Evolutionary conservation across 2,113 vertebrate species (phyloP), one percentile per base, ranked within the genome.

Genomic region (Monarcha castaneiventris): DNA sequence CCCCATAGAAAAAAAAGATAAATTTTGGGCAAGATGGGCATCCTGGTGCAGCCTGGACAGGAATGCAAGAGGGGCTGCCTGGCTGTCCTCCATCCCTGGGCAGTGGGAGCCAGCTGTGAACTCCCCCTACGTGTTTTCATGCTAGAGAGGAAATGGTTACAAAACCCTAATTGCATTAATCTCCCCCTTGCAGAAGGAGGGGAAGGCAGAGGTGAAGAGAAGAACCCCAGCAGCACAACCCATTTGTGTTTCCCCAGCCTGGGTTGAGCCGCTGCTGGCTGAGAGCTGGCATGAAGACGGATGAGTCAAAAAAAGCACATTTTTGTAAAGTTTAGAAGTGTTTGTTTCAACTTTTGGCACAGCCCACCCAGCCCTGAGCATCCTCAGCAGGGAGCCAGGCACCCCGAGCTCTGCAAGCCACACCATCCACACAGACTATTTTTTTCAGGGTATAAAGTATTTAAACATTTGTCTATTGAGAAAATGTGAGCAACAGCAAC

Each of bases 241-340:
- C 6, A 1, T 69, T 69, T 73, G 48, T 15, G 1, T 21, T 44
- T 48, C 25, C 41, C 48, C 41, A 71, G 46, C 27, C 68, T 32
- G 54, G 11, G 16, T 41, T 0, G 2, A 80, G 67, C 32, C 0
- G 0, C 49, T 68, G 41, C 78, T 29, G 39, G 76, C 35, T 2
- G 6, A 86, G 30, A 46, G n/a, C 11, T 41, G 3, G 3, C 26
- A 27, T 9, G 12, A 46, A 87, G 74, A 63, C 0, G 1, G 48
- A 81, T 51, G 69, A 78, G 52, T 7, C 20, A 63, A 67, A 64
- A 76, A 51, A 12, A 29, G 18, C 56, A 25, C 18, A 33, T 84
- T 90, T 84, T 67, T 10, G 16, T 63, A 4, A 78, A 54, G 37
- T n/a, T 74, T 58, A 29, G 61, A 82, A 82, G 43, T 23, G 13